Evolutionary conservation across 2,888 invertebrate species (phyloP).

Genomic region (Zootermopsis nevadensis): DNA sequence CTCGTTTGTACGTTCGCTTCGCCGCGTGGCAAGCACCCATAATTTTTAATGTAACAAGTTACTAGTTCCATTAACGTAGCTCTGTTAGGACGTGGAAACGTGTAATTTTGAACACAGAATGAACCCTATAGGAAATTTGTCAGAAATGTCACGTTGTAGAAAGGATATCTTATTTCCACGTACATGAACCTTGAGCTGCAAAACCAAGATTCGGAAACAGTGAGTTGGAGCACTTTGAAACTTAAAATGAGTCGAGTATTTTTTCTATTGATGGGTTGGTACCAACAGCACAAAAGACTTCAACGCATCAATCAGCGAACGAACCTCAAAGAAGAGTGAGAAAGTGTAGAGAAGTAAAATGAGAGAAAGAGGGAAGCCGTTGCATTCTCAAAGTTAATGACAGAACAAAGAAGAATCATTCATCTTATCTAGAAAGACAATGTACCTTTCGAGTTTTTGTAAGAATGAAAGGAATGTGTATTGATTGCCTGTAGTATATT

Average conservation of each 20-base stretch:
- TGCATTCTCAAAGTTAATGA: constrained; percentile 34
- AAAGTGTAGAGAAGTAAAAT: background rate
- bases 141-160: too few relatives aligned
- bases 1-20: background rate
- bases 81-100: too few relatives aligned
- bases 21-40: too few relatives aligned
- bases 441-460: background rate
- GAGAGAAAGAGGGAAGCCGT: background rate
- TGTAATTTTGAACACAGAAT: too few relatives aligned
- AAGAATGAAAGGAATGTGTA: background rate
- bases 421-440: constrained; percentile 35
- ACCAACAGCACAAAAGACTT: constrained; percentile 10
- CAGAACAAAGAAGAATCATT: constrained; percentile 39
- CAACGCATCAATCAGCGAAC: constrained; percentile 8
- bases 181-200: background rate
- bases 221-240: constrained; percentile 4
- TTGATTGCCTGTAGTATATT: background rate
- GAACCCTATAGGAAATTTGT: too few relatives aligned
- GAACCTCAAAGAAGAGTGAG: constrained; percentile 7
- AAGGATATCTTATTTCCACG: too few relatives aligned
- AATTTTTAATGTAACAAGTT: too few relatives aligned
- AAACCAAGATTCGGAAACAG: background rate
- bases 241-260: constrained; percentile 4
- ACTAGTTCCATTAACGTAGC: too few relatives aligned
- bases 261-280: background rate